Conservation (phyloP, 2,888 invertebrate genomes). For the Teleiodes luculella region DNA sequence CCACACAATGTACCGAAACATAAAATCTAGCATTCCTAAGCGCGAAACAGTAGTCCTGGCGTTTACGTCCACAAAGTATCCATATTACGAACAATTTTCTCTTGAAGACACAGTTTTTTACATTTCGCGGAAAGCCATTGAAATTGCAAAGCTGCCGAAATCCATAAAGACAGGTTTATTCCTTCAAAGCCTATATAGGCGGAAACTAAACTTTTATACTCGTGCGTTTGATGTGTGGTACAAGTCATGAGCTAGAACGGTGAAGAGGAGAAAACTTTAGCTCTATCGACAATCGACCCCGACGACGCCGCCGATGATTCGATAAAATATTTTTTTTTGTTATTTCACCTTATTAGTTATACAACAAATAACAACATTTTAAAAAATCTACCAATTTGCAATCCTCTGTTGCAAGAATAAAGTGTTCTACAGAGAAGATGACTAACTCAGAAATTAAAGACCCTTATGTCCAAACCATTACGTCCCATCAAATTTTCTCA, state of each 20-base stretch:
- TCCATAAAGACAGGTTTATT: conserved; percentile 62
- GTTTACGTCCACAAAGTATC: not conserved
- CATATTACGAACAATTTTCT: not conserved
- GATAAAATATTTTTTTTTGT: too few relatives aligned
- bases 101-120: conserved; percentile 36
- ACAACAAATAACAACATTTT: too few relatives aligned
- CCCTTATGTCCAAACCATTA: too few relatives aligned
- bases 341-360: too few relatives aligned
- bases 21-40: not conserved
- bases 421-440: too few relatives aligned
- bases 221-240: conserved; percentile 22
- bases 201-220: conserved; percentile 56
- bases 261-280: too few relatives aligned
- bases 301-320: too few relatives aligned
- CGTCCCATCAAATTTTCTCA: too few relatives aligned
- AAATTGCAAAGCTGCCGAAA: conserved; percentile 67
- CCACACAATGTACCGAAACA: not conserved
- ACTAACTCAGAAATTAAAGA: too few relatives aligned
- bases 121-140: conserved; percentile 52
- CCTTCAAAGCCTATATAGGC: conserved; percentile 45
- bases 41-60: conserved; percentile 25
- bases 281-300: too few relatives aligned
- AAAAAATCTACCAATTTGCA: too few relatives aligned
- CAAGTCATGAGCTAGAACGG: not conserved
- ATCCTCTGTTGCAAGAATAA: too few relatives aligned